These are phyloP conservation scores for Prionailurus bengalensis DNA, from an alignment of 2,113 vertebrate genomes.

Conservation along the genomic window DNA sequence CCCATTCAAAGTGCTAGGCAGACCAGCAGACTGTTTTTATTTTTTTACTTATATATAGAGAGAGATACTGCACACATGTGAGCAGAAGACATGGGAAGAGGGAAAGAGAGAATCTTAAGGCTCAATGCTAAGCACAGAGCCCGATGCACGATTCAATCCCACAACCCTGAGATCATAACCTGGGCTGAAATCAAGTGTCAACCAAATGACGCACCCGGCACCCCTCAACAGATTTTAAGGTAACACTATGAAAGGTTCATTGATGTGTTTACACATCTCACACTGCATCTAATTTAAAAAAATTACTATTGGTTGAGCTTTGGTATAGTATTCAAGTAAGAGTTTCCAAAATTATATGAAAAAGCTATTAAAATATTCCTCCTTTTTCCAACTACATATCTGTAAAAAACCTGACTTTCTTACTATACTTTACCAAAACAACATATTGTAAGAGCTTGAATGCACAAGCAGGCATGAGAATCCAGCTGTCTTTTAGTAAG, in stretches of 20 bases:
- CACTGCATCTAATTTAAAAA: slow-evolving; percentile 29
- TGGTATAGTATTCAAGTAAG: neutral
- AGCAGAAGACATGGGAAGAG: no score
- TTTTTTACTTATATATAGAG: neutral
- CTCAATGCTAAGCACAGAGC: no score
- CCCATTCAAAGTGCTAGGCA: neutral
- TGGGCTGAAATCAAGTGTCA: neutral
- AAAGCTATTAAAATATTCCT: slow-evolving; percentile 39
- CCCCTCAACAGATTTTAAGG: neutral
- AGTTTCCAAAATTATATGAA: neutral
- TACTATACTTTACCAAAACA: slow-evolving; percentile 42
- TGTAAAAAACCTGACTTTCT: neutral
- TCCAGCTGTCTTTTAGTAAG: slow-evolving; percentile 14
- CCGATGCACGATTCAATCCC: neutral
- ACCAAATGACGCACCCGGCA: neutral
- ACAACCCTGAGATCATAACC: neutral
- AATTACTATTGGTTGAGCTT: slow-evolving; percentile 12
- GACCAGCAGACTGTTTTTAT: neutral
- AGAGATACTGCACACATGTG: neutral
- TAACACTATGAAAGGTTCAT: neutral
- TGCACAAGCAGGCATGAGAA: neutral
- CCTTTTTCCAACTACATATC: neutral
- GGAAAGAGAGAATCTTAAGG: no score
- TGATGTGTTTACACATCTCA: slow-evolving; percentile 10
- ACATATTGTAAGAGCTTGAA: neutral